phyloP scores from a whole-genome alignment of 1,140 invertebrate genomes.

The Coenobita brevimanus region DNA sequence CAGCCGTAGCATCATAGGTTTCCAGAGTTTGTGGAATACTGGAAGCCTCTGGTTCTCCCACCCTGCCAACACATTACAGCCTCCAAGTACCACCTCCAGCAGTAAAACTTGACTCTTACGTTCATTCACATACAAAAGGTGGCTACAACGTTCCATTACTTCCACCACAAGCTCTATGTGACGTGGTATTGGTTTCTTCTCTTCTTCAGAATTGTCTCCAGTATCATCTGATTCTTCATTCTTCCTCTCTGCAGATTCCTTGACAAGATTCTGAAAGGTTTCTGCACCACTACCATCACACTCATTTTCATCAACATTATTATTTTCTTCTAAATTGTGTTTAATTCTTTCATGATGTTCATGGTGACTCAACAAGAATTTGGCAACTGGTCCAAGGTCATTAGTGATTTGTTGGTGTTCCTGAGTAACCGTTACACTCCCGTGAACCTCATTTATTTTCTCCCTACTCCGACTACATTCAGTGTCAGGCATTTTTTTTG shows the following conservation, averaged over 20 bases:
- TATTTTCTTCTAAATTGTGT: neutral
- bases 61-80: constrained; percentile 29
- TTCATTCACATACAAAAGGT: constrained; percentile 40
- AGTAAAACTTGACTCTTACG: constrained; percentile 41
- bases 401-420: neutral
- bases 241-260: neutral
- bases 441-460: too few relatives aligned
- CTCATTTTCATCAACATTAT: neutral
- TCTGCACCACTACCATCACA: neutral
- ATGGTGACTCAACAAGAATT: constrained; percentile 13
- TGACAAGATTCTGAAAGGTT: neutral
- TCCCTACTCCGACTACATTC: too few relatives aligned
- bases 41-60: constrained; percentile 55
- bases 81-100: constrained; percentile 38
- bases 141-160: constrained; percentile 48
- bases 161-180: constrained; percentile 48
- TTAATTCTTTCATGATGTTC: neutral
- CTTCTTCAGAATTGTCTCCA: neutral
- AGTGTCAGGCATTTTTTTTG: too few relatives aligned
- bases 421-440: neutral
- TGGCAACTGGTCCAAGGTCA: neutral
- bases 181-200: constrained; percentile 20
- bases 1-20: constrained; percentile 50
- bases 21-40: constrained; percentile 58
- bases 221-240: neutral